These are phyloP conservation scores for Noctua janthina DNA, from an alignment of 2,888 invertebrate genomes.

Conservation along the genomic window DNA sequence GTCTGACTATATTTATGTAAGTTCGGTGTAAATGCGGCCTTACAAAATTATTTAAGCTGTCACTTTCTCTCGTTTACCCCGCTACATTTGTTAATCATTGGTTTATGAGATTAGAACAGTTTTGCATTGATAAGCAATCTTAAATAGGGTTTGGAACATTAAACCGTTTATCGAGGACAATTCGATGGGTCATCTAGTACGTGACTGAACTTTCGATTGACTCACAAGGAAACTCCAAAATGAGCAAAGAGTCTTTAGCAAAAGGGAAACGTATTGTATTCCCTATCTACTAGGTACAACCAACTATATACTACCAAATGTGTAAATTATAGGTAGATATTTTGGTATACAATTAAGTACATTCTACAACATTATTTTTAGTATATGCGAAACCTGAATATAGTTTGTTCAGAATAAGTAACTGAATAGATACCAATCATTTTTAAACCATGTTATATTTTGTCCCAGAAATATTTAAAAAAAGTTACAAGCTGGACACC, in stretches of 20 bases:
- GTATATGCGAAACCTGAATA: too few species aligned
- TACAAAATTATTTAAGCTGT: conserved; percentile 58
- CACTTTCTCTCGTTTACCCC: conserved; percentile 23
- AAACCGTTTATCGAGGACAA: conserved; percentile 42
- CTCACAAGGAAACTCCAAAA: conserved; percentile 1
- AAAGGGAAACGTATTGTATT: background rate
- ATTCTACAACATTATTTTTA: background rate
- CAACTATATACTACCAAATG: background rate
- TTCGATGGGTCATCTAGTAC: conserved; percentile 36
- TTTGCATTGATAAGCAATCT: conserved; percentile 42
- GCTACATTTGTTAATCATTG: conserved; percentile 43
- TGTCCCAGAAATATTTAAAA: too few species aligned
- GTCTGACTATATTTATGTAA: background rate
- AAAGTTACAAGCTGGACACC: too few species aligned
- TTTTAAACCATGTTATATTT: too few species aligned
- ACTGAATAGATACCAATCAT: too few species aligned
- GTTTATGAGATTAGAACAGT: conserved; percentile 46
- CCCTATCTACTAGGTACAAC: background rate
- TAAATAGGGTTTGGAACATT: conserved; percentile 42
- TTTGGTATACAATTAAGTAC: background rate
- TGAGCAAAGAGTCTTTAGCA: background rate
- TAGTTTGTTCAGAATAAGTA: too few species aligned
- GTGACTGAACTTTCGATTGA: conserved; percentile 45
- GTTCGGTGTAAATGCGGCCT: background rate
- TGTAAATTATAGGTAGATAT: background rate